Evolutionary conservation across 2,113 vertebrate species (phyloP).

Genomic region (Ciconia boyciana): DNA sequence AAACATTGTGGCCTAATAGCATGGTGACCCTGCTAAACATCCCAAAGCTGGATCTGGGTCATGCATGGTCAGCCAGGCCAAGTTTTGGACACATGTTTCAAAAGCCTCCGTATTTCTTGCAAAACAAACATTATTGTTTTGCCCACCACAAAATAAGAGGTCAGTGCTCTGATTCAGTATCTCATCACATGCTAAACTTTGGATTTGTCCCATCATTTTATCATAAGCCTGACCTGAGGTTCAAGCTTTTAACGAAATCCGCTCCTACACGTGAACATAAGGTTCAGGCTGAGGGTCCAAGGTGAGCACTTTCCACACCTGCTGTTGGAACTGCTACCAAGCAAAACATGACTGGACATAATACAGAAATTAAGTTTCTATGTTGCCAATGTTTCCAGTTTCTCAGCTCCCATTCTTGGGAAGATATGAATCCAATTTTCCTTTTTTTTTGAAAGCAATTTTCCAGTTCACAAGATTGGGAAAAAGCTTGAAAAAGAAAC

Average conservation of each 20-base stretch:
- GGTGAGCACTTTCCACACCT: neutral
- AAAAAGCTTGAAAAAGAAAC: neutral
- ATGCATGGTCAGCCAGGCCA: rapidly evolving
- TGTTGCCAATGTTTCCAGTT: neutral
- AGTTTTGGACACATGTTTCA: neutral
- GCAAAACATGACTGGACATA: neutral
- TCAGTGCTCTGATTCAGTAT: neutral
- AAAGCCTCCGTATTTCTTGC: neutral
- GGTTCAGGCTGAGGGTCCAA: neutral
- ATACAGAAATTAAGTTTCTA: neutral
- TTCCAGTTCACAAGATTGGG: neutral
- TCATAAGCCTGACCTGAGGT: neutral
- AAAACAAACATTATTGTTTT: neutral
- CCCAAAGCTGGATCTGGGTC: neutral
- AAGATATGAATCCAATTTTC: neutral
- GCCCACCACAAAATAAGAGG: neutral
- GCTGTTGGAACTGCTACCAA: neutral
- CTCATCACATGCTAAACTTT: neutral
- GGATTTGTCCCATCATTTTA: neutral
- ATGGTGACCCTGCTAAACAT: neutral
- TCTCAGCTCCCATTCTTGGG: neutral
- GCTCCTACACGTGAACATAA: neutral
- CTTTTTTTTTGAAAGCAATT: neutral
- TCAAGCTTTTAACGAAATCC: neutral
- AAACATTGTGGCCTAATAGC: neutral